These are phyloP conservation scores for Cybosia mesomella DNA, from an alignment of 2,888 invertebrate species.

Conservation along the genomic window DNA sequence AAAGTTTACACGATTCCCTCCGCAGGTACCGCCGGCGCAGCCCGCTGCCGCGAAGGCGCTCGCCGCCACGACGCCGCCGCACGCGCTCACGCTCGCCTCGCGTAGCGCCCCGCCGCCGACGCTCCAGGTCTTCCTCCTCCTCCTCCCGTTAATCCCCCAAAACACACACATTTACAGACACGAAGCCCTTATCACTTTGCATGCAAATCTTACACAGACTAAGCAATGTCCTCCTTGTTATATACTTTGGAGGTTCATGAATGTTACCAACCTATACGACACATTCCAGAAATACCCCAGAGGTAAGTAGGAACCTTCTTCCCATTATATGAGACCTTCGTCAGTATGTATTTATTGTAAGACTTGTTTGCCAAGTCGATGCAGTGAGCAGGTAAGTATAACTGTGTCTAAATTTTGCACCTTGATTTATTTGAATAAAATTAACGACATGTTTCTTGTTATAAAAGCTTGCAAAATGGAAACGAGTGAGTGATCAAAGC, in stretches of 20 bases:
- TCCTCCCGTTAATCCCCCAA: slow-evolving; percentile 88
- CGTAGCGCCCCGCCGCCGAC: slow-evolving; percentile 89
- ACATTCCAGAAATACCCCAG: slow-evolving; percentile 56
- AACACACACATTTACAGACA: slow-evolving; percentile 38
- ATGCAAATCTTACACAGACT: slow-evolving; percentile 31
- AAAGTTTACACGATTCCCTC: background rate
- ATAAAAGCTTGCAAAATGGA: slow-evolving; percentile 84
- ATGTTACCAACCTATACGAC: background rate
- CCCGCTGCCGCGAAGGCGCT: slow-evolving; percentile 83
- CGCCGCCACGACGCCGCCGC: slow-evolving; percentile 88
- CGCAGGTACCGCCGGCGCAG: slow-evolving; percentile 84
- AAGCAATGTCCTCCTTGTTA: slow-evolving; percentile 24
- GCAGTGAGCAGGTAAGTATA: slow-evolving; percentile 60
- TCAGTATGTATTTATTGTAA: slow-evolving; percentile 25
- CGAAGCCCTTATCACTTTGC: slow-evolving; percentile 35
- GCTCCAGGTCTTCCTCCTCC: slow-evolving; percentile 91
- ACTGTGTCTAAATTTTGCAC: slow-evolving; percentile 31
- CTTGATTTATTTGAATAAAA: slow-evolving; percentile 41
- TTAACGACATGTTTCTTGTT: slow-evolving; percentile 74
- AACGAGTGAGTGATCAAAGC: slow-evolving; percentile 77
- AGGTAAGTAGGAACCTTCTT: slow-evolving; percentile 64
- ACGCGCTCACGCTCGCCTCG: slow-evolving; percentile 88
- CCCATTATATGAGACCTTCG: slow-evolving; percentile 26
- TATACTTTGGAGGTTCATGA: slow-evolving; percentile 18
- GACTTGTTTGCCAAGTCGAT: slow-evolving; percentile 32